These are phyloP conservation scores for Myotis planiceps DNA, from an alignment of 2,797 vertebrate species.

Conservation along the genomic window DNA sequence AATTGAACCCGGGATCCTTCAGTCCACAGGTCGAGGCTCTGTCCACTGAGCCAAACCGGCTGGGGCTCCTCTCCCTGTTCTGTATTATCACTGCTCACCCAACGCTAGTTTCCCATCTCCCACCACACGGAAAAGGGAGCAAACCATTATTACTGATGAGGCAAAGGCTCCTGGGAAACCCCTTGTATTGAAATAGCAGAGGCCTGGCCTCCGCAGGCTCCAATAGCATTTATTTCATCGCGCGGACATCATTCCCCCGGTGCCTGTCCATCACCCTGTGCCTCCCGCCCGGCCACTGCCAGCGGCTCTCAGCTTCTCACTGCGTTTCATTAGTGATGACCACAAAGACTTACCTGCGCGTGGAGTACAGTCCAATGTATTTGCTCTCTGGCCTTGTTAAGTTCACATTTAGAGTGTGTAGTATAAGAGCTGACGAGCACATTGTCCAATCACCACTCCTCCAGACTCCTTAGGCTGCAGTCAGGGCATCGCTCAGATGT, in stretches of 20 bases:
- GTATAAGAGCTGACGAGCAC: neutral
- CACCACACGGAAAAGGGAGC: neutral
- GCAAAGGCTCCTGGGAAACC: neutral
- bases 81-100: neutral
- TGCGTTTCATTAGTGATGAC: neutral
- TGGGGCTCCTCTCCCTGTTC: neutral
- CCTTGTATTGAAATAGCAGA: neutral
- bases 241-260: neutral
- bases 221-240: neutral
- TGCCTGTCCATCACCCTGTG: neutral
- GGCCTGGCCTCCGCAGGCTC: neutral
- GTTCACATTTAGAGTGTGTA: neutral
- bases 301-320: neutral
- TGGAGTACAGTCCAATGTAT: neutral
- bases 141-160: neutral
- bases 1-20: too few relatives aligned
- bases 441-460: neutral
- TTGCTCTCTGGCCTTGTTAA: neutral
- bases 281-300: neutral
- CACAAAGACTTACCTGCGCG: neutral
- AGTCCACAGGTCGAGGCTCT: too few relatives aligned
- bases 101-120: neutral
- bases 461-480: neutral
- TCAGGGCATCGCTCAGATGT: neutral
- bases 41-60: too few relatives aligned